phyloP scores from a whole-genome alignment of 2,888 invertebrate genomes.

The Cryptocephalus primarius region DNA sequence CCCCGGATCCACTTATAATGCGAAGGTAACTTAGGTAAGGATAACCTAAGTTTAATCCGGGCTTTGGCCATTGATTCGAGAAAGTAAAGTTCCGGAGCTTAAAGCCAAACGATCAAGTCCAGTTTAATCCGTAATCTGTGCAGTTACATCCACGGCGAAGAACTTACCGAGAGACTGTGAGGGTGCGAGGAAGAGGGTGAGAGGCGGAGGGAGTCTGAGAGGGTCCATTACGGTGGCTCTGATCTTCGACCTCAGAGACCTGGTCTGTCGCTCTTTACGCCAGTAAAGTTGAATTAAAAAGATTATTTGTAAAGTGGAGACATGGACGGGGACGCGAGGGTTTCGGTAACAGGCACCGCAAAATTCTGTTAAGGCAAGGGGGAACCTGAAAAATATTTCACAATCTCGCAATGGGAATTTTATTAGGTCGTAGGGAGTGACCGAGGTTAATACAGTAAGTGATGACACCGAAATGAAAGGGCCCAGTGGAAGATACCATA shows the following conservation, averaged over 20 bases:
- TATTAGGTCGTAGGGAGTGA: too few species aligned
- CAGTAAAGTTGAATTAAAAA: too few species aligned
- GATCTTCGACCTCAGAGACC: background rate
- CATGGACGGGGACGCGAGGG: too few species aligned
- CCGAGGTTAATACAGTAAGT: too few species aligned
- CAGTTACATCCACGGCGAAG: conserved; percentile 12
- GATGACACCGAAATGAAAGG: too few species aligned
- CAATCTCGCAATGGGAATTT: too few species aligned
- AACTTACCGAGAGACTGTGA: conserved; percentile 8
- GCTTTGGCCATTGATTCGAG: conserved; percentile 26
- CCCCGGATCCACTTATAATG: too few species aligned
- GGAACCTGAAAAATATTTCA: too few species aligned
- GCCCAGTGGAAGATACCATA: too few species aligned
- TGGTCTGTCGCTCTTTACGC: background rate
- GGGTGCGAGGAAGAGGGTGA: conserved; percentile 2
- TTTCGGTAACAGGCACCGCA: too few species aligned
- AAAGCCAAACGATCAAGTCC: conserved; percentile 28
- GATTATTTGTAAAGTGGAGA: too few species aligned
- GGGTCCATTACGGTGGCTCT: background rate
- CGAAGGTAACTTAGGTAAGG: conserved; percentile 26
- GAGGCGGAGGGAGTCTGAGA: conserved; percentile 3
- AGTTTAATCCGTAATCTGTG: conserved; percentile 27
- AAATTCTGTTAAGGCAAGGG: too few species aligned
- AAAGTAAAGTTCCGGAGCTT: conserved; percentile 25
- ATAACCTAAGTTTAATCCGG: conserved; percentile 24